Evolutionary conservation across 1,140 invertebrate species (phyloP).

Genomic region (Dufourea novaeangliae): DNA sequence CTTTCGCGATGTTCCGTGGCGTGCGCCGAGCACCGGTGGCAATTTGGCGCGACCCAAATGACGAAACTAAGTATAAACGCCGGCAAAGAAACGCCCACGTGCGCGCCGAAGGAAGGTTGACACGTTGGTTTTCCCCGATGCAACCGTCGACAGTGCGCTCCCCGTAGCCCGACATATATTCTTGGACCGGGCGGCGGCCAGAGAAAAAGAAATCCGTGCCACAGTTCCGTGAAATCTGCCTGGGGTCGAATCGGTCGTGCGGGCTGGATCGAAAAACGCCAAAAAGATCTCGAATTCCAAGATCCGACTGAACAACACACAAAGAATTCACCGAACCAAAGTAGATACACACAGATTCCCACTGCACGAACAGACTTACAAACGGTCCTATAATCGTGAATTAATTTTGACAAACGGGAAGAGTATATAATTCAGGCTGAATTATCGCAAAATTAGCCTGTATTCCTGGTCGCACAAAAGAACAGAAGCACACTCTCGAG

Average conservation of each 20-base stretch:
- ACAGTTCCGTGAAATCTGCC: slow-evolving; percentile 30
- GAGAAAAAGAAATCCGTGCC: slow-evolving; percentile 42
- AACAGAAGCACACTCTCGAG: background rate
- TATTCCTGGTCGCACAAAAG: too few relatives aligned
- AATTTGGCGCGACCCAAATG: slow-evolving; percentile 66
- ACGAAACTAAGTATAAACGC: slow-evolving; percentile 67
- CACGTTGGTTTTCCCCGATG: slow-evolving; percentile 65
- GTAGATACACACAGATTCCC: too few relatives aligned
- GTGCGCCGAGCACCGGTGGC: slow-evolving; percentile 34
- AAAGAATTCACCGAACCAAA: too few relatives aligned
- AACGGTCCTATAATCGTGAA: too few relatives aligned
- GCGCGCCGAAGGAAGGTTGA: slow-evolving; percentile 47
- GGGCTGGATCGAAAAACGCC: background rate
- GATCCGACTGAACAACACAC: too few relatives aligned
- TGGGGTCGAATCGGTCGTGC: background rate
- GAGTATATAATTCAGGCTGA: too few relatives aligned
- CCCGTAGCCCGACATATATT: slow-evolving; percentile 31
- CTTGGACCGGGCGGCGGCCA: slow-evolving; percentile 37
- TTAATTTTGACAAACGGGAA: too few relatives aligned
- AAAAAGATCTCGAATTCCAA: too few relatives aligned
- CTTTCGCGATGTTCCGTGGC: slow-evolving; percentile 35
- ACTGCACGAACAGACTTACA: too few relatives aligned
- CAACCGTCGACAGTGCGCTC: too few relatives aligned
- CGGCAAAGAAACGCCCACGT: slow-evolving; percentile 62
- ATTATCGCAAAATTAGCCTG: too few relatives aligned